phyloP scores from a whole-genome alignment of 2,797 vertebrate species.

The Urophycis tenuis region DNA sequence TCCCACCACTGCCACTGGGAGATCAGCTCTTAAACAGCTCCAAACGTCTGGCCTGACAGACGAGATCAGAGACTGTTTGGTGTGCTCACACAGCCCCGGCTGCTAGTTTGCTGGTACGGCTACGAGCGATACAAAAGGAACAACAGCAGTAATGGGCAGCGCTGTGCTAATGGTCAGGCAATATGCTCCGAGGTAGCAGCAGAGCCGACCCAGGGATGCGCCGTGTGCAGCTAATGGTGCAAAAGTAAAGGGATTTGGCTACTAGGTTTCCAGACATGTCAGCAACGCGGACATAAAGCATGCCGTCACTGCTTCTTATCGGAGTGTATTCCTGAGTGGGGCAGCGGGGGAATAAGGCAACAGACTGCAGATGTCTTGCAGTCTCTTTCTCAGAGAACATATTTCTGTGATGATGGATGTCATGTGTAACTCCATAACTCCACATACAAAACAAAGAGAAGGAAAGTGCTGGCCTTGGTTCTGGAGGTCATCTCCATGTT shows the following conservation, averaged over 20 bases:
- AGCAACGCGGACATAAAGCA: conserved; percentile 65
- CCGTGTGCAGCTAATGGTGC: conserved; percentile 34
- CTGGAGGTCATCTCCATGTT: conserved; percentile 46
- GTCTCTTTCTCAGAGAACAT: conserved; percentile 69
- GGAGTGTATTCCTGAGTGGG: conserved; percentile 64
- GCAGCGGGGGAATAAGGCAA: conserved; percentile 63
- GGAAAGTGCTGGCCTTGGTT: conserved; percentile 41
- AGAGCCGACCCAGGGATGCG: conserved; percentile 25
- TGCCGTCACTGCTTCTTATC: conserved; percentile 69
- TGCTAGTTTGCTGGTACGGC: conserved; percentile 58
- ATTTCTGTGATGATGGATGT: conserved; percentile 71
- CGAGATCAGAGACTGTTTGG: conserved; percentile 46
- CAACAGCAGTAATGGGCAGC: conserved; percentile 42
- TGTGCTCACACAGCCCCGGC: conserved; percentile 52
- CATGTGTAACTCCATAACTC: conserved; percentile 59
- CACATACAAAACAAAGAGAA: background rate
- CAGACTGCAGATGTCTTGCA: conserved; percentile 70
- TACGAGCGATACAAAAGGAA: conserved; percentile 41
- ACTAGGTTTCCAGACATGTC: conserved; percentile 62
- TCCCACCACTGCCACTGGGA: conserved; percentile 54
- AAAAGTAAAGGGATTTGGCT: conserved; percentile 55
- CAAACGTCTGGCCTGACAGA: conserved; percentile 66
- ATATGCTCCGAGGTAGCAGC: conserved; percentile 27
- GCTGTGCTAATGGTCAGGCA: conserved; percentile 56
- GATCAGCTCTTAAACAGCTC: conserved; percentile 64